These are phyloP conservation scores for Eremophila alpestris DNA, from an alignment of 2,797 vertebrate species.

Conservation along the genomic window DNA sequence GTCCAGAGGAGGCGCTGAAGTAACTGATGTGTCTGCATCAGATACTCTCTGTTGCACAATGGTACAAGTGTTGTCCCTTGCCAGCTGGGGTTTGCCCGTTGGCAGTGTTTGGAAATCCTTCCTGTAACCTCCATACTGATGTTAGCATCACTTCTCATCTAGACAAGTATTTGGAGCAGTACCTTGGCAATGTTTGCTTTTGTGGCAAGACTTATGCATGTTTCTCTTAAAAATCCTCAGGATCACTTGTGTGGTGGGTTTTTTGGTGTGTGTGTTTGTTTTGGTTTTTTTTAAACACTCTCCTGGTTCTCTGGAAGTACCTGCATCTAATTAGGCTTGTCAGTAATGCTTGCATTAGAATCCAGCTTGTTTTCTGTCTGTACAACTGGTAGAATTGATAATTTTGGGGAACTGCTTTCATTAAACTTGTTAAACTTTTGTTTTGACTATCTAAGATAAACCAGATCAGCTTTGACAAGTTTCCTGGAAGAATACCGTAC, in stretches of 20 bases:
- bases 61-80: neutral
- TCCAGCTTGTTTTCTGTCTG: neutral
- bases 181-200: neutral
- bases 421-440: neutral
- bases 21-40: neutral
- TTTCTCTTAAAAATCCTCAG: neutral
- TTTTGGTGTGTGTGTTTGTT: neutral
- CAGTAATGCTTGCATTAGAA: neutral
- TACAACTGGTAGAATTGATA: neutral
- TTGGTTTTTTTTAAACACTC: neutral
- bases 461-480: neutral
- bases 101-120: neutral
- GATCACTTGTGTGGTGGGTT: neutral
- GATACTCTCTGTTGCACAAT: neutral
- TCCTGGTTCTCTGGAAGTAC: neutral
- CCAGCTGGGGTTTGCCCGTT: neutral
- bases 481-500: neutral
- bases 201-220: neutral
- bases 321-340: neutral
- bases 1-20: neutral
- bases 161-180: neutral
- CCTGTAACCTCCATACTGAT: neutral
- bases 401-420: neutral
- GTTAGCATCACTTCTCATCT: neutral
- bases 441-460: neutral